phyloP scores from a whole-genome alignment of 2,888 invertebrate genomes.

The Sympetrum striolatum region DNA sequence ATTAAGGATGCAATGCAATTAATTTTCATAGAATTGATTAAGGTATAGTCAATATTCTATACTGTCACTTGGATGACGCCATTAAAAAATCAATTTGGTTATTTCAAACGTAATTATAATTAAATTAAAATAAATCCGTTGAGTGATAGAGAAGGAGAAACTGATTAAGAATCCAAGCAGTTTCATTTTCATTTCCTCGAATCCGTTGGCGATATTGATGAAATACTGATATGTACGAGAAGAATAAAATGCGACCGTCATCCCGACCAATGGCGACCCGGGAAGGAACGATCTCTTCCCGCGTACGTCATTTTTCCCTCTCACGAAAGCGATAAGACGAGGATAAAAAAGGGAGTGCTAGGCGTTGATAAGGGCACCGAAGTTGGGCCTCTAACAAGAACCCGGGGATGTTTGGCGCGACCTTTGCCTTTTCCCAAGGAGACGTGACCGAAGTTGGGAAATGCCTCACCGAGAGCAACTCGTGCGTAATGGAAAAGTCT shows the following conservation, averaged over 20 bases:
- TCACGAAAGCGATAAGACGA: constrained; percentile 9
- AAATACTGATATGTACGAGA: too few relatives aligned
- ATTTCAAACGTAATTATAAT: too few relatives aligned
- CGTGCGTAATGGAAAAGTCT: background rate
- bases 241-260: background rate
- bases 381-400: background rate
- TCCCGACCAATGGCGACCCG: background rate
- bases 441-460: constrained; percentile 18
- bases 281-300: background rate
- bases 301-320: background rate
- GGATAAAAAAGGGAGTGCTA: background rate
- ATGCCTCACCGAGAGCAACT: background rate
- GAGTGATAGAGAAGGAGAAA: too few relatives aligned
- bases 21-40: too few relatives aligned
- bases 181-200: too few relatives aligned
- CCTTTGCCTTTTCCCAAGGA: background rate
- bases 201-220: too few relatives aligned
- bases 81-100: too few relatives aligned
- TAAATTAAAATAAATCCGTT: too few relatives aligned
- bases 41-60: too few relatives aligned
- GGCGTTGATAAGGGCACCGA: background rate
- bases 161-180: too few relatives aligned
- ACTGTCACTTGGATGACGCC: too few relatives aligned
- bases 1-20: too few relatives aligned
- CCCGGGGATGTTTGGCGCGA: background rate